These are phyloP conservation scores for Camptogramma bilineatum DNA, from an alignment of 2,888 invertebrate species.

Conservation along the genomic window DNA sequence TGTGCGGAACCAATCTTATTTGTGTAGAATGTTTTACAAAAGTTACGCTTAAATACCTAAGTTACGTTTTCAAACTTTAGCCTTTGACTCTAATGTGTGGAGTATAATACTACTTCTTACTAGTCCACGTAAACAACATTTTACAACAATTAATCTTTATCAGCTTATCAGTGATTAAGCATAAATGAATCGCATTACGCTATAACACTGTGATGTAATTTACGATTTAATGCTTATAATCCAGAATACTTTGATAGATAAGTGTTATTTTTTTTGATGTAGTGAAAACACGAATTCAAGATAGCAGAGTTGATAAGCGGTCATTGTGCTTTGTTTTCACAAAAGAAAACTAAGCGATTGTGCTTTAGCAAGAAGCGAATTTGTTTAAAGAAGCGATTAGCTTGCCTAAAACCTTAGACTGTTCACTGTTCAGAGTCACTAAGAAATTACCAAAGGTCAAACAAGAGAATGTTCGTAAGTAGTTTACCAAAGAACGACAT, in stretches of 20 bases:
- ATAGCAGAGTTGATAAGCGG: background rate
- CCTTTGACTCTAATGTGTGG: background rate
- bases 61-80: too few relatives aligned
- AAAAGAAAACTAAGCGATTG: background rate
- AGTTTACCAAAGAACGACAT: slow-evolving; percentile 26
- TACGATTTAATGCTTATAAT: background rate
- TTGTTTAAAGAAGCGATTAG: too few relatives aligned
- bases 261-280: background rate
- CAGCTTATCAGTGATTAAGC: background rate
- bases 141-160: background rate
- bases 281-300: background rate
- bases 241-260: background rate
- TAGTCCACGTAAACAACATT: background rate
- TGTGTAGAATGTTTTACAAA: too few relatives aligned
- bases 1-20: too few relatives aligned
- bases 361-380: too few relatives aligned
- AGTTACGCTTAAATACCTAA: too few relatives aligned
- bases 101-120: background rate
- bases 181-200: background rate
- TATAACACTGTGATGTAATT: background rate
- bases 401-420: background rate
- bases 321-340: background rate
- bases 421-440: background rate
- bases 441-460: background rate
- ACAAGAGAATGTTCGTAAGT: slow-evolving; percentile 1